These are phyloP conservation scores for Alca torda DNA, from an alignment of 2,797 vertebrate genomes.

Conservation along the genomic window DNA sequence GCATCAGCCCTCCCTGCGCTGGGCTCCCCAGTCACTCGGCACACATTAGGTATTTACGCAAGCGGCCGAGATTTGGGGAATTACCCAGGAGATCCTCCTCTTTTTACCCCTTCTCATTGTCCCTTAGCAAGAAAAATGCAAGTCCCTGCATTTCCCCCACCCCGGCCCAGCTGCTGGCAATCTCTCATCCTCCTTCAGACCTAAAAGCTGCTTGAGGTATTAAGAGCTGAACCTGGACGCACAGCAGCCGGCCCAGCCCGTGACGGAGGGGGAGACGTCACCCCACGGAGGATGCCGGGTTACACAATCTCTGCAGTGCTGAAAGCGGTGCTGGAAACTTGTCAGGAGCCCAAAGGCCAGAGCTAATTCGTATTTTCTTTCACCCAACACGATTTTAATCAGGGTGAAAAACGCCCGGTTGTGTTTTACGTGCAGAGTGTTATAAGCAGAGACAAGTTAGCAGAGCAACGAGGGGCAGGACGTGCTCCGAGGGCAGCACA, in stretches of 20 bases:
- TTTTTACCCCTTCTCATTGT: background rate
- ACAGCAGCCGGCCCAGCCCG: background rate
- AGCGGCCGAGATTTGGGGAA: background rate
- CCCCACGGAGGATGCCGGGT: background rate
- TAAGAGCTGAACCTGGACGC: slow-evolving; percentile 8
- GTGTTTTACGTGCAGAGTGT: background rate
- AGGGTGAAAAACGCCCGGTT: background rate
- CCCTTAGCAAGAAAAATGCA: background rate
- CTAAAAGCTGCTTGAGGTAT: slow-evolving; percentile 36
- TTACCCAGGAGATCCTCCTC: background rate
- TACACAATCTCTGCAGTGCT: slow-evolving; percentile 9
- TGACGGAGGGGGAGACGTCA: slow-evolving; percentile 32
- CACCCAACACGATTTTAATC: slow-evolving; percentile 41
- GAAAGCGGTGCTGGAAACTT: background rate
- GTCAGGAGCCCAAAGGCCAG: slow-evolving; percentile 16
- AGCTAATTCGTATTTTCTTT: slow-evolving; percentile 44
- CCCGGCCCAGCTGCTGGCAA: background rate
- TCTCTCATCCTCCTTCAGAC: background rate
- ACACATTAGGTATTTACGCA: background rate
- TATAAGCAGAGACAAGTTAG: slow-evolving; percentile 12
- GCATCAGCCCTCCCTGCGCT: background rate
- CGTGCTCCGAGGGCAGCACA: background rate
- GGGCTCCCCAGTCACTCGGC: background rate
- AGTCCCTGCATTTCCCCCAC: background rate
- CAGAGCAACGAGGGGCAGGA: background rate